Evolutionary conservation across 1,140 invertebrate species (phyloP).

Genomic region (Aporrectodea caliginosa): DNA sequence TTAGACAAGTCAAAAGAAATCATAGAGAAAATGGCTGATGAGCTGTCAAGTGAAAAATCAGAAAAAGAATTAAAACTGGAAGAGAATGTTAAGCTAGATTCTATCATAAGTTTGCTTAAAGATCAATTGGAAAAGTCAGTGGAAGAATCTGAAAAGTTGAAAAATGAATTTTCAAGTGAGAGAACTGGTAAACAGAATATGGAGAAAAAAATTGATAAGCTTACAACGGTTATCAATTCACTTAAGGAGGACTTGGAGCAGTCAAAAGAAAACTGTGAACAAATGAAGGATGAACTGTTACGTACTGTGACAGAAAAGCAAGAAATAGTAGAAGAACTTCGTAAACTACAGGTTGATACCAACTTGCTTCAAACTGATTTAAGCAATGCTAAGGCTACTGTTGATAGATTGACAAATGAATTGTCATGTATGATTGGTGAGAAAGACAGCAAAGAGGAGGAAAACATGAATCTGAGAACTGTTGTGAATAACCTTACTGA

Average conservation of each 20-base stretch:
- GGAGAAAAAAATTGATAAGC: not conserved
- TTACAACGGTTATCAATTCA: not conserved
- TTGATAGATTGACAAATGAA: not conserved
- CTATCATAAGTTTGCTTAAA: not conserved
- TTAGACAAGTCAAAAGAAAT: not conserved
- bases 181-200: not conserved
- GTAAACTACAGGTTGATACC: not conserved
- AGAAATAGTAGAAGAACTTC: not conserved
- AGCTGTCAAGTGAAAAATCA: not conserved
- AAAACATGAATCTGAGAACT: too few species aligned
- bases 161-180: not conserved
- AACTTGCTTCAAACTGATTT: not conserved
- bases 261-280: not conserved
- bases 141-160: not conserved
- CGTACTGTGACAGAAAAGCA: not conserved
- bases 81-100: not conserved
- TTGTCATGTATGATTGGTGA: too few species aligned
- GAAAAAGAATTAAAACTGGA: not conserved
- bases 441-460: too few species aligned
- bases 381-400: not conserved
- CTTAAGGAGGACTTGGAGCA: not conserved
- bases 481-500: too few species aligned
- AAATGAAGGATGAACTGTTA: not conserved
- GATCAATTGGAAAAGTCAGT: not conserved
- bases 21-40: not conserved